Evolutionary conservation across 1,140 invertebrate species (phyloP).

Genomic region (Adelges cooleyi): DNA sequence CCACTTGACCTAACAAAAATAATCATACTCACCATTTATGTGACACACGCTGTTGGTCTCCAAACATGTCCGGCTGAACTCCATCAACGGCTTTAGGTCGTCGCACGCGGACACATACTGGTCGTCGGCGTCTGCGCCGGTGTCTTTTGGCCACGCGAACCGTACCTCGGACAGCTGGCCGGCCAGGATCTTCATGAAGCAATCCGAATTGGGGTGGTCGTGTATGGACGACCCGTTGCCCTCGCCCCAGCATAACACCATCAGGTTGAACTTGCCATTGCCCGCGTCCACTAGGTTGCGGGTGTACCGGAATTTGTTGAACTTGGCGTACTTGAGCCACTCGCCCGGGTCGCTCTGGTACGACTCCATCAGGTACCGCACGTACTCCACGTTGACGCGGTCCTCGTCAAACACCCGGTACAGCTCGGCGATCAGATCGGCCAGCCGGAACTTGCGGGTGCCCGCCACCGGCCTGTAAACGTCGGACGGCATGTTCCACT

Average conservation of each 20-base stretch:
- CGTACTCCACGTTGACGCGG: slow-evolving; percentile 76
- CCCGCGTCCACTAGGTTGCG: slow-evolving; percentile 85
- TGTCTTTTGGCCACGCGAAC: slow-evolving; percentile 56
- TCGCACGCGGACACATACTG: slow-evolving; percentile 34
- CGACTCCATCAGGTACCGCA: slow-evolving; percentile 65
- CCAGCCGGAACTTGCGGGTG: slow-evolving; percentile 14
- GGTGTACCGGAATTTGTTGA: slow-evolving; percentile 89
- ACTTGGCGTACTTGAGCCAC: slow-evolving; percentile 92
- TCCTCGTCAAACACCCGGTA: slow-evolving; percentile 41
- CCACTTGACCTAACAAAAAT: too few relatives aligned
- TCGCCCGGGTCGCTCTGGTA: slow-evolving; percentile 82
- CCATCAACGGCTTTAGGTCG: slow-evolving; percentile 43
- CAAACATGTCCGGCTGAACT: slow-evolving; percentile 51
- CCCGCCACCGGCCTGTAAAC: background rate
- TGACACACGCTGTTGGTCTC: slow-evolving; percentile 75
- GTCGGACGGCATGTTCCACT: slow-evolving; percentile 1
- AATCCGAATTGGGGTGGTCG: slow-evolving; percentile 91
- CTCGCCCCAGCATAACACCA: slow-evolving; percentile 94
- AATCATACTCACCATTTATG: slow-evolving; percentile 70
- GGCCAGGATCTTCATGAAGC: slow-evolving; percentile 87
- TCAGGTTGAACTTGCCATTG: slow-evolving; percentile 95
- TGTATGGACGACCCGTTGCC: slow-evolving; percentile 91
- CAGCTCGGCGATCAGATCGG: slow-evolving; percentile 30
- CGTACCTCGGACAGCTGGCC: slow-evolving; percentile 39
- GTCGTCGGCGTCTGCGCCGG: slow-evolving; percentile 32